These are phyloP conservation scores for Cybosia mesomella DNA, from an alignment of 2,888 invertebrate genomes.

Conservation along the genomic window DNA sequence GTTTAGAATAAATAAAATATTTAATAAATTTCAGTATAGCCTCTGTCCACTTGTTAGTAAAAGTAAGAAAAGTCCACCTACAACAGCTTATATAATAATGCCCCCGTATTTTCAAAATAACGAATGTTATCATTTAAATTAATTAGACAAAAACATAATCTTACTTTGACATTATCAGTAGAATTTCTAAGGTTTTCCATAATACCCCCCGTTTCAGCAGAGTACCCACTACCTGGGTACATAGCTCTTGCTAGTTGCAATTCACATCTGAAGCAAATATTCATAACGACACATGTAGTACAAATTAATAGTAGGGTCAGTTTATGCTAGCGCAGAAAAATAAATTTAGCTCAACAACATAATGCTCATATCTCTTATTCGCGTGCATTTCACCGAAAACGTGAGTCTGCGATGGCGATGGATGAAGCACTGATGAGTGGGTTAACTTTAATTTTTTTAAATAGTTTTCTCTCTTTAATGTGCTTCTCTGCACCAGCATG, in stretches of 20 bases:
- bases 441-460: too few species aligned
- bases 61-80: not conserved
- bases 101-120: not conserved
- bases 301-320: not conserved
- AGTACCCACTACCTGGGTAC: constrained; percentile 94
- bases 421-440: not conserved
- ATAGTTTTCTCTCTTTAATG: not conserved
- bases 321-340: not conserved
- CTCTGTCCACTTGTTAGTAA: not conserved
- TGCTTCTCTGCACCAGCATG: not conserved
- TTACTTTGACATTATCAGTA: constrained; percentile 93
- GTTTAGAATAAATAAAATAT: not conserved
- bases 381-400: too few species aligned
- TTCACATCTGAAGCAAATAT: constrained; percentile 81
- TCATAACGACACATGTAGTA: not conserved
- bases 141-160: constrained; percentile 18
- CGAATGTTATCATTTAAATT: constrained; percentile 1
- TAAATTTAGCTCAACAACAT: too few species aligned
- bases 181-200: constrained; percentile 94
- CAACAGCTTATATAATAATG: not conserved
- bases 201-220: constrained; percentile 94
- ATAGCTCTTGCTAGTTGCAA: constrained; percentile 89
- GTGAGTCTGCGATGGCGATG: too few species aligned
- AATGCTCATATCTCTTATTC: too few species aligned
- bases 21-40: too few species aligned